phyloP scores from a whole-genome alignment of 2,888 invertebrate species.

The Drosophila paramelanica region DNA sequence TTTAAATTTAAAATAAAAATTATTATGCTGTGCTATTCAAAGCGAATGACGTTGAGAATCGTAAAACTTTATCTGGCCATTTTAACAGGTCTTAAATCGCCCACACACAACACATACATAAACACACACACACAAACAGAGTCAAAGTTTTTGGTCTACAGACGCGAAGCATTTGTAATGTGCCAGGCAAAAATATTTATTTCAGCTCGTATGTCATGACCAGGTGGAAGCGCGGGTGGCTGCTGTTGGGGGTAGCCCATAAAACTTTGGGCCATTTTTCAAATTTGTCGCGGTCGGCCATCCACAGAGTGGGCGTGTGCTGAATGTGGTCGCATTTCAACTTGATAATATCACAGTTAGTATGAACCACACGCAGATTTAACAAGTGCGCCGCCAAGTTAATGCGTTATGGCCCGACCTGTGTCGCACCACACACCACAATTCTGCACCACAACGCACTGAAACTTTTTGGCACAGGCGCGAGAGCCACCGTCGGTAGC shows the following conservation, averaged over 20 bases:
- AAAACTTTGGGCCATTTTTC: conserved; percentile 78
- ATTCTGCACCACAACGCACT: not conserved
- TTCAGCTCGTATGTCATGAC: conserved; percentile 67
- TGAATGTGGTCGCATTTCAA: conserved; percentile 64
- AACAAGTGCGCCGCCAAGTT: conserved; percentile 70
- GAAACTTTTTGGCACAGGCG: conserved; percentile 59
- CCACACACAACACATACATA: not conserved
- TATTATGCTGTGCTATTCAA: conserved; percentile 48
- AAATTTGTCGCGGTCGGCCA: conserved; percentile 75
- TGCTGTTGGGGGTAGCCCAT: conserved; percentile 34
- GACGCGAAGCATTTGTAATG: conserved; percentile 77
- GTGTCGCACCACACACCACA: conserved; percentile 3
- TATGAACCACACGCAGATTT: conserved; percentile 67
- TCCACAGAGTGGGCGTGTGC: conserved; percentile 32
- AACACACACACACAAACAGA: conserved; percentile 7
- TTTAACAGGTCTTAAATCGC: conserved; percentile 27
- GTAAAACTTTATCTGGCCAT: conserved; percentile 44
- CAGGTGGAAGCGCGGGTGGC: conserved; percentile 4
- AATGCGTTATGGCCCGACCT: conserved; percentile 69
- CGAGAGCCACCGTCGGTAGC: conserved; percentile 8
- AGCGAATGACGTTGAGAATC: conserved; percentile 36
- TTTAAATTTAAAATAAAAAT: conserved; percentile 62
- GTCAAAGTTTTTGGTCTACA: conserved; percentile 63
- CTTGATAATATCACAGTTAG: conserved; percentile 74
- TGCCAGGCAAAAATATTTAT: conserved; percentile 77